These are phyloP conservation scores for Corythornis vintsioides DNA, from an alignment of 2,113 vertebrate genomes.

Conservation along the genomic window DNA sequence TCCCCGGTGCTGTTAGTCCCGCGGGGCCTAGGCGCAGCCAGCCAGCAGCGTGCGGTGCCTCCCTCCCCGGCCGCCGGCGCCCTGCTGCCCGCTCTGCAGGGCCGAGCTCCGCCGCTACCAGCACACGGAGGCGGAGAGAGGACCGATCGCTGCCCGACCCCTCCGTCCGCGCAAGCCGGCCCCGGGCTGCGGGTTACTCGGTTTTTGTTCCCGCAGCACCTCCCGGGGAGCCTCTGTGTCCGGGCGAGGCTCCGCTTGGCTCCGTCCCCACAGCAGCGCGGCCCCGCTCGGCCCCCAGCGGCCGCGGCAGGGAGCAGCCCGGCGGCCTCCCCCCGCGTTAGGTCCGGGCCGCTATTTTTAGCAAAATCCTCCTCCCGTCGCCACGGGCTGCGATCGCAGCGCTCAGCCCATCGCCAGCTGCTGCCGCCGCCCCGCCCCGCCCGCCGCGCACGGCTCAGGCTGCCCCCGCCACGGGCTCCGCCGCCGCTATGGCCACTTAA, in stretches of 20 bases:
- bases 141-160: neutral
- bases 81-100: neutral
- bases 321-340: neutral
- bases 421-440: neutral
- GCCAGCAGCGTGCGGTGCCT: neutral
- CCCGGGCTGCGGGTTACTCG: accelerated
- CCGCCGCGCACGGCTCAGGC: neutral
- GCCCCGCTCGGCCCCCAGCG: neutral
- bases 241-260: neutral
- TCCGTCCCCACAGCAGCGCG: neutral
- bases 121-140: too few relatives aligned
- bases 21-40: too few relatives aligned
- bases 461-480: neutral
- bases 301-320: neutral
- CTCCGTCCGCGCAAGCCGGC: too few relatives aligned
- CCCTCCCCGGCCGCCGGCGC: neutral
- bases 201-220: neutral
- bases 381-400: conserved; percentile 55
- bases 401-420: conserved; percentile 22
- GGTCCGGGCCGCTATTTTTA: conserved; percentile 60
- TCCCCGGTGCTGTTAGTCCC: neutral
- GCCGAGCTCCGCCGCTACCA: neutral
- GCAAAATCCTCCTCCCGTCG: conserved; percentile 59
- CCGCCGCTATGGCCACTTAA: neutral
- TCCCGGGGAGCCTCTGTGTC: neutral